Evolutionary conservation across 2,888 invertebrate species (phyloP), one percentile per base, ranked within the genome.

Genomic region (Lasioglossum figueresi): DNA sequence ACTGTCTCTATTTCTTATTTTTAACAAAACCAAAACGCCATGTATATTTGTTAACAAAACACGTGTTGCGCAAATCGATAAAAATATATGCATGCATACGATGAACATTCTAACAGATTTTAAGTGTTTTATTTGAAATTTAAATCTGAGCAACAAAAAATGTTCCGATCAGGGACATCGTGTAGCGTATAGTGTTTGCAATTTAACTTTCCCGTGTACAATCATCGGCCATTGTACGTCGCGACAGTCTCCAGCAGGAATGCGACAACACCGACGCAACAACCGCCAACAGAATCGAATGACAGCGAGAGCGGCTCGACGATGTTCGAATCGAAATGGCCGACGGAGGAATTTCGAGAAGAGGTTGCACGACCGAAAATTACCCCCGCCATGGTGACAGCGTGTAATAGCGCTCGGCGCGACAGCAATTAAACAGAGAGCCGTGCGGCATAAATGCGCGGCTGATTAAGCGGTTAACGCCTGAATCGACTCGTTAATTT

Each of bases 381-480:
- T 75, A 73, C 76, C 72, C 63, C 79, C 74, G 37, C 72, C 31
- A 63, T 45, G 48, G 70, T 0, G 23, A 2, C 37, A 45, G 23
- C 70, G 48, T 77, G 79, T 77, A 85, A 85, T 66, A 70, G 76
- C 34, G 66, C 70, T 85, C 68, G 66, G 19, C 31, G 68, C 74
- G 79, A 83, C 81, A 79, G 80, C 83, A 86, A 87, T 87, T 87
- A 87, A 87, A 86, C 83, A 70, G 81, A 76, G 81, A 66, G 66
- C 19, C 66, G 56, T 77, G 71, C 73, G 70, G 66, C 76, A 81
- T 83, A 86, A 87, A 87, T 87, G 80, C 83, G 23, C 74, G 76
- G 70, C 87, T 86, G 83, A 87, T 87, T 87, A 87, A 87, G 87
- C 87, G 87, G 87, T 86, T 87, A 86, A 79, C 80, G 86, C 83